Base-by-base conservation (phyloP, 2,113 vertebrate genomes). In the Hepsetus odoe region DNA sequence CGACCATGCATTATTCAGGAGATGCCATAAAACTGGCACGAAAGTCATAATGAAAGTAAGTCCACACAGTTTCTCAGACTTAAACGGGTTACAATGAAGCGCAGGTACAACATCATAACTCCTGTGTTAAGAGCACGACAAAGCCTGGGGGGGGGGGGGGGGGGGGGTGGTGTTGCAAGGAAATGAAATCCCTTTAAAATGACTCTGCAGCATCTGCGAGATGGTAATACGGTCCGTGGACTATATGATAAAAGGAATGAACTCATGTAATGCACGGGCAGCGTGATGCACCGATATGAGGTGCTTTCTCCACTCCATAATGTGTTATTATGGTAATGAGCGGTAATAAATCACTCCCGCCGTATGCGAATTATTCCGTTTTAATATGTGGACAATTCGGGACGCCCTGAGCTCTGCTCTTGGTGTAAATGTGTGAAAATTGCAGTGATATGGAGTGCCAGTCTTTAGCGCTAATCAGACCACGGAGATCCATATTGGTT, bases 271-370 rank as follows among this genome's bases (percentile, higher is more conserved):
- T 40, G 51, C 55, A 53, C 11, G 51, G 59, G 69, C 22, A 4
- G 68, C 78, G 55, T 62, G 61, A 59, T 70, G 20, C 38, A 20
- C 46, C 59, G n/a, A 80, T 76, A 72, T 80, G 62, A 76, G 40
- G 62, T 53, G 64, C 72, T 83, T 73, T 77, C 68, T 73, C 53
- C 18, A 28, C 14, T 55, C 64, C 58, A 61, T 76, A 66, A 79
- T 80, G 82, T 76, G 77, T 83, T 80, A 83, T 83, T 80, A 83
- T 83, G 77, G 38, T 80, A 83, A 83, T 83, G 68, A 66, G 35
- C 16, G 20, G 51, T 32, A 74, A 76, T 79, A 72, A 76, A 79
- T 83, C 81, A 72, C 32, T 44, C 40, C 26, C 33, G 4, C 26
- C 9, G 46, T 75, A 72, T 76, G 68, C 73, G 76, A 80, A 83